phyloP scores from a whole-genome alignment of 2,888 invertebrate genomes.

The Nomada hirtipes region DNA sequence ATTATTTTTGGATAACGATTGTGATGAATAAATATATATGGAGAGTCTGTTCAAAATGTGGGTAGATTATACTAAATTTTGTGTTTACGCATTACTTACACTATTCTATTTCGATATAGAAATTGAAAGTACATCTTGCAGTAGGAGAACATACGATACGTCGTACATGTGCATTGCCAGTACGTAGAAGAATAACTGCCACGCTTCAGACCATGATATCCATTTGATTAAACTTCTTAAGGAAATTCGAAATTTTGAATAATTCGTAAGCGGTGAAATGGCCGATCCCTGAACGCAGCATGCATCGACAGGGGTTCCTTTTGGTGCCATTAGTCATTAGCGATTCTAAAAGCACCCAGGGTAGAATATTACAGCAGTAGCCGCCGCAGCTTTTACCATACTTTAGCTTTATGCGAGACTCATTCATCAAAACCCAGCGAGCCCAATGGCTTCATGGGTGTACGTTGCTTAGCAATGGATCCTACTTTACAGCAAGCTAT shows the following conservation, averaged over 20 bases:
- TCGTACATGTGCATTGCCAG: no score
- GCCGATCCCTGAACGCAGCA: slow-evolving; percentile 64
- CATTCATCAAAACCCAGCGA: slow-evolving; percentile 82
- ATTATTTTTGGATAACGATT: no score
- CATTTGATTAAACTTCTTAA: background rate
- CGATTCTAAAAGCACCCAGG: slow-evolving; percentile 81
- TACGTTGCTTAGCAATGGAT: slow-evolving; percentile 67
- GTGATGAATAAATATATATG: no score
- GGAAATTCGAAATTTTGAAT: slow-evolving; percentile 23
- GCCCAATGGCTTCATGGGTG: slow-evolving; percentile 69
- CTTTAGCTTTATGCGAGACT: slow-evolving; percentile 81
- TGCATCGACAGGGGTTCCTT: slow-evolving; percentile 67
- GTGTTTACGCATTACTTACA: no score
- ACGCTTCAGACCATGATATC: background rate
- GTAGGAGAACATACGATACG: no score
- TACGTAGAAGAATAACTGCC: background rate
- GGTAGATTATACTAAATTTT: no score
- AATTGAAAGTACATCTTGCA: no score
- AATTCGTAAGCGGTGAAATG: slow-evolving; percentile 59
- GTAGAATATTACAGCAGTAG: slow-evolving; percentile 79
- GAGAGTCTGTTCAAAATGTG: no score
- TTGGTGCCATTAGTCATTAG: slow-evolving; percentile 83
- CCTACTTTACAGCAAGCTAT: slow-evolving; percentile 64
- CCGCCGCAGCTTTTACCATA: slow-evolving; percentile 81
- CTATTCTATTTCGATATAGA: no score